Evolutionary conservation across 2,113 vertebrate genomes (phyloP), one percentile per base, ranked within the genome.

Genomic region (Melanotaenia duboulayi): DNA sequence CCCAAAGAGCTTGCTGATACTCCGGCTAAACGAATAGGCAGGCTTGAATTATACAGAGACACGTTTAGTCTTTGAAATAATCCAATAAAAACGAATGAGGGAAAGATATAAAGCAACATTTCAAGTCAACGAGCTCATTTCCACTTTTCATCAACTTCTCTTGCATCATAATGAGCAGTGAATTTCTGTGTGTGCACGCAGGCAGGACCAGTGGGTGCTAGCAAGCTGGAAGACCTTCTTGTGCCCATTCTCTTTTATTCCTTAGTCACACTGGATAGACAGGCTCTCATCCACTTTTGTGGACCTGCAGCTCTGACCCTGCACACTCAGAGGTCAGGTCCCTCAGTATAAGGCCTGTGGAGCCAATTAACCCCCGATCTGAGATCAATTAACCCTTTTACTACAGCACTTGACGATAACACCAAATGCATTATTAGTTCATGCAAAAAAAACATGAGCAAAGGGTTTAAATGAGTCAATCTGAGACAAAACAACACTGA

Each of bases 41-140:
- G 65, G 61, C 75, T 80, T 19, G 63, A 81, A 86, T 87, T 87
- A 83, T 82, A 86, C 83, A 86, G 76, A 80, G 69, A 63, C 89
- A 89, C 59, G 76, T 87, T 90, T 85, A 71, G 77, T 57, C 64
- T 88, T 72, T 80, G 56, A 83, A 87, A 89, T 85, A 84, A 89
- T 85, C 74, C 67, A 65, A 82, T 78, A 63, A 86, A 80, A 76
- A 80, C 62, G 20, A 81, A 40, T 70, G 23, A 66, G 28, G 42
- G 24, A 52, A 32, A 24, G 39, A 75, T 65, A 88, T 88, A 76
- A 78, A 70, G 81, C 69, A 61, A 58, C 71, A 71, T 63, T 70
- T 62, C 37, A 75, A 64, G 40, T 74, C 74, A 67, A 83, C 76
- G 85, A 81, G 74, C 84, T 82, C 80, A 83, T 81, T 77, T 76